Evolutionary conservation across 2,113 vertebrate genomes (phyloP), one percentile per base, ranked within the genome.

Genomic region (Delphinus delphis): DNA sequence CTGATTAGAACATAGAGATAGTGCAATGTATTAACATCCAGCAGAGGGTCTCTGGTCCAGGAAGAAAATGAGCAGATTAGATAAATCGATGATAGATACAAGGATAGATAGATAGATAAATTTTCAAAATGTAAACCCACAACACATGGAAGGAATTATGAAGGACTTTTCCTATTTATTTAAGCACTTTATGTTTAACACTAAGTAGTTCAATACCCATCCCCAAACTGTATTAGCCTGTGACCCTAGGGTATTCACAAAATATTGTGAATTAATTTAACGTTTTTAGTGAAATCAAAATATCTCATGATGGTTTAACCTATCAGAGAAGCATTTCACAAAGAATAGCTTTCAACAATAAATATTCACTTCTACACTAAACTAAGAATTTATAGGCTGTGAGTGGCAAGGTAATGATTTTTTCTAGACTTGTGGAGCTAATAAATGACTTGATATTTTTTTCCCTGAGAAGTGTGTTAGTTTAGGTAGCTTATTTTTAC

Each of bases 241-340:
- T 73, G n/a, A 38, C 71, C 18, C 21, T 65, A 55, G 63, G 90
- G 79, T 92, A 95, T 96, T 94, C 91, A 94, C 98, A 83, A 95
- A 90, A 68, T 93, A 96, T 33, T 44, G 73, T 28, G 44, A 26
- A 25, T 65, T n/a, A 10, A 18, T 2, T 90, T 83, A 17, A 53
- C 80, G 26, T 77, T 88, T 80, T 92, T 86, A 58, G 86, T 67
- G 13, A 89, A 68, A 93, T 25, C 18, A 60, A 88, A 80, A 23
- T 77, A 44, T 85, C 68, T 81, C 74, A 44, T 53, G 65, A 20
- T 58, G 74, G 6, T 8, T 77, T 47, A 92, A 79, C 0, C 2
- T 50, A 17, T 76, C 65, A 87, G 53, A 62, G 96, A 96, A 95
- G 53, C 73, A 73, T 95, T 79, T 67, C 25, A 21, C 15, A 12